Percentiles rank a stretch among this genome's conserved stretches.
phyloP scores from a whole-genome alignment of 2,888 invertebrate genomes.

The Stomorhina lunata region DNA sequence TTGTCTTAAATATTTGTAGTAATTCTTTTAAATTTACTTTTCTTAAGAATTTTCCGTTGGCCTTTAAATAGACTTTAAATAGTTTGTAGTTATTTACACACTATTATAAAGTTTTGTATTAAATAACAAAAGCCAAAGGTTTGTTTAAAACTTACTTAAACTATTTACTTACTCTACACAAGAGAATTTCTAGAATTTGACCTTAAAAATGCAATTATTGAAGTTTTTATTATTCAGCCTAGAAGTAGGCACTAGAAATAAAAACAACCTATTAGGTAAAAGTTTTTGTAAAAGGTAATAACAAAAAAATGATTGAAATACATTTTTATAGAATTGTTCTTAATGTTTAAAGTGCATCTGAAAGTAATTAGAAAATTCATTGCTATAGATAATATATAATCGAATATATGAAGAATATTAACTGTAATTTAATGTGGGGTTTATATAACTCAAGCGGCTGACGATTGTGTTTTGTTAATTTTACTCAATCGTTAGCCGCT shows the following conservation, averaged over 20 bases:
- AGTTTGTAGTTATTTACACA: not conserved
- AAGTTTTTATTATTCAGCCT: not conserved
- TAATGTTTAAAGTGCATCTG: too few relatives aligned
- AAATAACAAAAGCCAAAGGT: not conserved
- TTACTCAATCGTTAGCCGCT: too few relatives aligned
- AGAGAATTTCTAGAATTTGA: not conserved
- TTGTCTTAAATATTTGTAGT: not conserved
- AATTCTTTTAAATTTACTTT: not conserved
- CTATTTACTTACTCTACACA: not conserved
- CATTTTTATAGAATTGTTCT: too few relatives aligned
- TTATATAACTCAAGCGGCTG: too few relatives aligned
- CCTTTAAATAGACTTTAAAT: slow-evolving; percentile 1
- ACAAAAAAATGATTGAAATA: too few relatives aligned
- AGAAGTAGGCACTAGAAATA: not conserved
- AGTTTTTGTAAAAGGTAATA: too few relatives aligned
- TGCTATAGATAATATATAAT: too few relatives aligned
- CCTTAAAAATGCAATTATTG: slow-evolving; percentile 32
- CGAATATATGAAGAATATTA: too few relatives aligned
- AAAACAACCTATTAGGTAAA: not conserved
- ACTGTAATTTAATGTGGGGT: too few relatives aligned
- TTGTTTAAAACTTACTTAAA: not conserved
- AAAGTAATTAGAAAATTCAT: too few relatives aligned
- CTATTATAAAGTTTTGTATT: not conserved
- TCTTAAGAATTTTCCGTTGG: not conserved
- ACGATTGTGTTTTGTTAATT: too few relatives aligned